Evolutionary conservation across 2,797 vertebrate species (phyloP).

Genomic region (Clarias fuscus): DNA sequence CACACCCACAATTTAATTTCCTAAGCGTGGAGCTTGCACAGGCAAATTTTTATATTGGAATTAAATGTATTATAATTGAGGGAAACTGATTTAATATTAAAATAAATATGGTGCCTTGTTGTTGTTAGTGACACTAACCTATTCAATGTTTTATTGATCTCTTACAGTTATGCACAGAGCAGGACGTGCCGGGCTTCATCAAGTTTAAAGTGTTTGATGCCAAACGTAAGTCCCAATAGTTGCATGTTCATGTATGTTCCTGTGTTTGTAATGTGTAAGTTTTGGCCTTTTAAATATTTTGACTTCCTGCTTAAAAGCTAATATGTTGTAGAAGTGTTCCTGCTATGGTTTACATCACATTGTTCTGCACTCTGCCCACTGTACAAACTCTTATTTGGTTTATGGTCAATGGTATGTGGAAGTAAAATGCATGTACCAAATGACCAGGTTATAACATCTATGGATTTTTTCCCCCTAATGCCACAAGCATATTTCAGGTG

Average conservation of each 20-base stretch:
- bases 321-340: background rate
- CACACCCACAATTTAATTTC: background rate
- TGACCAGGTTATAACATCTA: no score
- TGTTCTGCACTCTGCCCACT: no score
- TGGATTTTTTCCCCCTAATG: no score
- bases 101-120: background rate
- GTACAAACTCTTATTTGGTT: no score
- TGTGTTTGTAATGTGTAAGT: background rate
- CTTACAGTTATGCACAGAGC: conserved; percentile 89
- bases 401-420: no score
- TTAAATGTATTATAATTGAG: background rate
- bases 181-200: conserved; percentile 89
- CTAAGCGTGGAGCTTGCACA: background rate
- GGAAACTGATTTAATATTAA: no score
- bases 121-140: background rate
- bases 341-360: background rate
- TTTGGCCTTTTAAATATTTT: no score
- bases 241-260: background rate
- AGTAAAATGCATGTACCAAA: no score
- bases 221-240: conserved; percentile 86
- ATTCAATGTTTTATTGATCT: conserved; percentile 46
- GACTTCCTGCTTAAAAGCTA: background rate
- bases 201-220: conserved; percentile 98
- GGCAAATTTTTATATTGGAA: background rate
- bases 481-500: no score